A percentile compares a stretch with the other conserved stretches of the same genome.
Conservation (phyloP, 2,888 invertebrate species). For the Dorcus parallelipipedus region DNA sequence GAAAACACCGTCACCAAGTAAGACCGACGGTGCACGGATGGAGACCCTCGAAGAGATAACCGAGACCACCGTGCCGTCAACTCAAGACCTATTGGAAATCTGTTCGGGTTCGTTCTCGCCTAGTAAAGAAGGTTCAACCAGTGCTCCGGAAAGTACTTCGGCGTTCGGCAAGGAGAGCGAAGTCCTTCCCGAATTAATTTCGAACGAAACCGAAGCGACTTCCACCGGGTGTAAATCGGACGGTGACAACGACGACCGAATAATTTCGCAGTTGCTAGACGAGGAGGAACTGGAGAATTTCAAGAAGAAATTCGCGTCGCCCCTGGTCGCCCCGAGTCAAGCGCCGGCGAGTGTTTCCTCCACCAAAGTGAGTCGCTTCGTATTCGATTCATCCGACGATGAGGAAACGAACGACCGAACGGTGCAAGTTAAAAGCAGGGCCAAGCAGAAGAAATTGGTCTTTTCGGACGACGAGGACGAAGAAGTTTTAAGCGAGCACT, state of each 20-base stretch:
- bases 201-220: too few relatives aligned
- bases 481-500: slow-evolving; percentile 41
- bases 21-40: too few relatives aligned
- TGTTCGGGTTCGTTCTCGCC: slow-evolving; percentile 41
- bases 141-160: background rate
- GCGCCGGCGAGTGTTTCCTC: background rate
- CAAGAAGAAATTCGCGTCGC: slow-evolving; percentile 38
- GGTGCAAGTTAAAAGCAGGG: slow-evolving; percentile 29
- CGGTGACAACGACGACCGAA: slow-evolving; percentile 37
- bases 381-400: slow-evolving; percentile 40
- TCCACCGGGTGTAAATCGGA: slow-evolving; percentile 17
- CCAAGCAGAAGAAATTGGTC: slow-evolving; percentile 44
- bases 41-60: too few relatives aligned
- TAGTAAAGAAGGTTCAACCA: background rate
- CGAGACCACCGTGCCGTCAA: slow-evolving; percentile 21
- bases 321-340: slow-evolving; percentile 18
- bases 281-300: slow-evolving; percentile 41
- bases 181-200: background rate
- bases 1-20: too few relatives aligned
- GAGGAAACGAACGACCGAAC: slow-evolving; percentile 39
- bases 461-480: slow-evolving; percentile 53
- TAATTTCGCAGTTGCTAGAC: slow-evolving; percentile 40
- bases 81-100: slow-evolving; percentile 42
- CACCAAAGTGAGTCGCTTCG: slow-evolving; percentile 12
- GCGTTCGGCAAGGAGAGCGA: background rate